Conservation (phyloP, 2,888 invertebrate genomes). For the Latrodectus elegans region DNA sequence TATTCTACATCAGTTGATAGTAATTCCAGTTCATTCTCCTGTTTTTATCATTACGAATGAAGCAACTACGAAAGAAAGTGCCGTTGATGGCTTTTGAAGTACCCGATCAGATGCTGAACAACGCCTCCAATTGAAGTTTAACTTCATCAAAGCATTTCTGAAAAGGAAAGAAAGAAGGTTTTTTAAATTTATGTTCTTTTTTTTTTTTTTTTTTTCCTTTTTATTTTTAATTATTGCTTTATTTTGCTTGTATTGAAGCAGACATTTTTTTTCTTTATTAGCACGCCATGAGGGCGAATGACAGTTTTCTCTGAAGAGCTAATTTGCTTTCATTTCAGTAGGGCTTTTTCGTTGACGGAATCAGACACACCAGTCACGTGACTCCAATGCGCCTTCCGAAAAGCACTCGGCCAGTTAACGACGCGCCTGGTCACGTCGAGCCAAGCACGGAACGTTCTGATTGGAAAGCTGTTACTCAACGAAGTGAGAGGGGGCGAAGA, state of each 20-base stretch:
- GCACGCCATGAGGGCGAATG: slow-evolving; percentile 35
- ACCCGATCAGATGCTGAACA: slow-evolving; percentile 44
- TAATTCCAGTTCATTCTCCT: slow-evolving; percentile 26
- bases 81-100: slow-evolving; percentile 53
- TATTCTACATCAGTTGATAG: slow-evolving; percentile 8
- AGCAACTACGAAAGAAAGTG: slow-evolving; percentile 9
- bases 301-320: slow-evolving; percentile 53
- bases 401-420: slow-evolving; percentile 35
- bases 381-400: slow-evolving; percentile 28
- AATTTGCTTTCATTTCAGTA: slow-evolving; percentile 61
- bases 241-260: slow-evolving; percentile 16
- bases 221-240: background rate
- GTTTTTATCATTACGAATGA: slow-evolving; percentile 21
- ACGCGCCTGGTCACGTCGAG: slow-evolving; percentile 53
- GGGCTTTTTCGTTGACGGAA: slow-evolving; percentile 31
- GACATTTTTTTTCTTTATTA: slow-evolving; percentile 47
- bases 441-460: slow-evolving; percentile 37
- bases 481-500: slow-evolving; percentile 16
- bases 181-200: background rate
- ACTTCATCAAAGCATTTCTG: slow-evolving; percentile 50
- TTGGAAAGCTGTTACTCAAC: slow-evolving; percentile 49
- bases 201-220: background rate
- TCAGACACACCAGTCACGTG: slow-evolving; percentile 61
- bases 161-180: slow-evolving; percentile 2
- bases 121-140: slow-evolving; percentile 52